Evolutionary conservation across 2,888 invertebrate species (phyloP), one percentile per base, ranked within the genome.

Genomic region (Tubiluchus corallicola): DNA sequence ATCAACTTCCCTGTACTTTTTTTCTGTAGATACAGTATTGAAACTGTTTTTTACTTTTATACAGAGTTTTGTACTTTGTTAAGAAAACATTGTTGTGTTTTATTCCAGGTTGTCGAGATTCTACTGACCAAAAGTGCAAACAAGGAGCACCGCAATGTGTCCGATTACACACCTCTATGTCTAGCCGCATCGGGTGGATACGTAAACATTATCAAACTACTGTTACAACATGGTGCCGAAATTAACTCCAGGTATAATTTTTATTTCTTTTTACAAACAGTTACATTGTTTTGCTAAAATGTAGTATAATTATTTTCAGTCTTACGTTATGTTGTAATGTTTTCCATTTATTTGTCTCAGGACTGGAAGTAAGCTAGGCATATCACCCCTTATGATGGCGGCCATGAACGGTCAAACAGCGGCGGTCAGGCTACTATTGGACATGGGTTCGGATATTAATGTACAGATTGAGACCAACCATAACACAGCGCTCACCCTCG

Each of bases 371-470:
- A 94, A 96, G 68, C 71, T 96, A 46, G 96, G 98, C 53, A 98
- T 98, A 57, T 94, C 94, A 1, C 98, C 98, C 3, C 72, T 99
- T 44, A 99, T 98, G 98, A 67, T 98, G 59, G 94, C 96, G 16
- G 90, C 96, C 18, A 98, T 98, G 96, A 98, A 98, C 71, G 96
- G 96, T 0, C 87, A 88, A 61, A 79, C 81, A 41, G 83, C 85
- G 48, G 94, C 94, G 38, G 96, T 96, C 39, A 82, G 85, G 58
- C 68, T 96, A 49, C 71, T 98, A 46, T 72, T 98, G 47, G 96
- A 98, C 66, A 87, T 87, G 77, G 96, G 96, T 52, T 90, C 90
- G 57, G 98, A 98, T 65, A 98, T 98, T 57, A 98, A 98, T 71
- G 96, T 96, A 52, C 62, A 71, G 60, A 98, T 98, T 56, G 98